Percentiles rank a stretch among this genome's conserved stretches.
Conservation (phyloP, 1,140 invertebrate genomes). For the Fopius arisanus region DNA sequence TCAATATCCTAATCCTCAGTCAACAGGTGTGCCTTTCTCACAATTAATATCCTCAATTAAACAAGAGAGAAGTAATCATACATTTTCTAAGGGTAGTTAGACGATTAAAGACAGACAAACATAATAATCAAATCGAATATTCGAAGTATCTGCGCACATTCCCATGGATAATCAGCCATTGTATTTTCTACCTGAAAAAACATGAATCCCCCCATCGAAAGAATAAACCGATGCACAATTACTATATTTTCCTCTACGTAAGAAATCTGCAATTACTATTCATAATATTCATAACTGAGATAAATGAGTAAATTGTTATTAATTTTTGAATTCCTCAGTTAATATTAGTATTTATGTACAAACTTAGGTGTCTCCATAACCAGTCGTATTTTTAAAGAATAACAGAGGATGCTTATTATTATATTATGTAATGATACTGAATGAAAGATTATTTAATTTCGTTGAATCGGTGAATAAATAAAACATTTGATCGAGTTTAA, state of each 20-base stretch:
- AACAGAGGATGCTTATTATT: not conserved
- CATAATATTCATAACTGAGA: slow-evolving; percentile 10
- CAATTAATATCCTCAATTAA: not conserved
- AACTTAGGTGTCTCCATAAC: slow-evolving; percentile 34
- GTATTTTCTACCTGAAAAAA: not conserved
- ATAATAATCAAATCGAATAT: slow-evolving; percentile 1
- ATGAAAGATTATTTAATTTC: slow-evolving; percentile 34
- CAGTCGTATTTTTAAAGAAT: slow-evolving; percentile 39
- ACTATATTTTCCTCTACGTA: not conserved
- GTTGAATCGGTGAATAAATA: slow-evolving; percentile 19
- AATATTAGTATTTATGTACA: slow-evolving; percentile 39
- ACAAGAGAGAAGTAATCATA: slow-evolving; percentile 5
- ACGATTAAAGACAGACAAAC: slow-evolving; percentile 11
- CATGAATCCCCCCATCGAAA: not conserved
- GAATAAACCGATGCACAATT: not conserved
- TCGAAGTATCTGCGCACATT: slow-evolving; percentile 10
- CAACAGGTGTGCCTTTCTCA: slow-evolving; percentile 21
- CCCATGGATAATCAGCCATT: slow-evolving; percentile 11
- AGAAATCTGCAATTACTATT: not conserved
- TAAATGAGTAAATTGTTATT: slow-evolving; percentile 14
- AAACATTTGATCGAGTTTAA: not conserved
- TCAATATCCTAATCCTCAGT: slow-evolving; percentile 11
- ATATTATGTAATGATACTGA: slow-evolving; percentile 35
- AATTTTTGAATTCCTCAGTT: slow-evolving; percentile 24
- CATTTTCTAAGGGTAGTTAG: slow-evolving; percentile 18